These are phyloP conservation scores for Autographa pulchrina DNA, from an alignment of 2,888 invertebrate genomes.

Conservation along the genomic window DNA sequence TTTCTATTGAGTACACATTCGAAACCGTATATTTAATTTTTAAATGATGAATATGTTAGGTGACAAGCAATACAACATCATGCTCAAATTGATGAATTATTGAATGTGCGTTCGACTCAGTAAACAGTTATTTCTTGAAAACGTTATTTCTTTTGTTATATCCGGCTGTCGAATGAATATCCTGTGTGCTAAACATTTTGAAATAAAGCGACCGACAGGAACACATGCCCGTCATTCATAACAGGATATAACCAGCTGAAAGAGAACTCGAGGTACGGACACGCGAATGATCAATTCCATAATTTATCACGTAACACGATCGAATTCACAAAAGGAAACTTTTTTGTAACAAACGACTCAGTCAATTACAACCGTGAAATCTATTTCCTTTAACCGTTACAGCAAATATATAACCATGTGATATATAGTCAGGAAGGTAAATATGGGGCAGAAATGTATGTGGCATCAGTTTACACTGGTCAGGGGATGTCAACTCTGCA, in stretches of 20 bases:
- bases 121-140: neutral
- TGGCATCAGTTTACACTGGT: constrained; percentile 31
- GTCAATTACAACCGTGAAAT: constrained; percentile 33
- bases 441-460: constrained; percentile 35
- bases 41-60: too few species aligned
- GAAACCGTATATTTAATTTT: too few species aligned
- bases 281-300: constrained; percentile 66
- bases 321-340: constrained; percentile 63
- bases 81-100: neutral
- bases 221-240: constrained; percentile 63
- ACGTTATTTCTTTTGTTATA: neutral
- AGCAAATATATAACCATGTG: constrained; percentile 14
- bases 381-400: constrained; percentile 26
- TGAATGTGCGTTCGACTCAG: neutral
- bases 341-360: constrained; percentile 67
- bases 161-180: constrained; percentile 11
- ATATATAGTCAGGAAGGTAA: constrained; percentile 28
- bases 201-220: constrained; percentile 47
- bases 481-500: constrained; percentile 22
- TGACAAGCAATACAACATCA: too few species aligned
- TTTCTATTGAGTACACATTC: too few species aligned
- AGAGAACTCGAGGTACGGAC: constrained; percentile 40
- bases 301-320: constrained; percentile 67
- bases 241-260: constrained; percentile 56
- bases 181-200: constrained; percentile 18